Percentiles rank a stretch among this genome's conserved stretches.
Conservation (phyloP, 2,113 vertebrate genomes). For the Anhinga rufa region DNA sequence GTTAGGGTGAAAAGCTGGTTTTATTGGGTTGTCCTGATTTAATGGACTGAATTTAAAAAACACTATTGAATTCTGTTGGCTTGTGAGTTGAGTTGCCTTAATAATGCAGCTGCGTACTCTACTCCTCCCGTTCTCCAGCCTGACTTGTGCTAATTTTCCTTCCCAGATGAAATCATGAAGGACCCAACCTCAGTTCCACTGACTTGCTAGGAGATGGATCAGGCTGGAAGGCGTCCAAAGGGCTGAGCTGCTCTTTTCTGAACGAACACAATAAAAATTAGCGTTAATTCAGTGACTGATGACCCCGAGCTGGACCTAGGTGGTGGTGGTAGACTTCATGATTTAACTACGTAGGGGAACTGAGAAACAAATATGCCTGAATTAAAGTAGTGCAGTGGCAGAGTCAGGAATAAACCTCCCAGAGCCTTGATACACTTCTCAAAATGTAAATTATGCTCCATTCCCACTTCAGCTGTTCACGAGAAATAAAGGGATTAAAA, state of each 20-base stretch:
- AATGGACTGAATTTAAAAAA: constrained; percentile 11
- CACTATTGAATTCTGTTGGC: not conserved
- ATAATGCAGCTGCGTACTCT: not conserved
- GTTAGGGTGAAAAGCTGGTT: not conserved
- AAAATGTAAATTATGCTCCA: not conserved
- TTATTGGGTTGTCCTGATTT: constrained; percentile 8
- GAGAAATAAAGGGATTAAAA: not conserved
- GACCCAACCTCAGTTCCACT: not conserved
- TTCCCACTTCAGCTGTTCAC: not conserved
- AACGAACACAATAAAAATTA: not conserved
- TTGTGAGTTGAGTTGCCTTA: not conserved
- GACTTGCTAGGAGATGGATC: not conserved
- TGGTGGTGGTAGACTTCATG: not conserved
- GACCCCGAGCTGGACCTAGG: not conserved
- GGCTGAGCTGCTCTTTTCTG: not conserved
- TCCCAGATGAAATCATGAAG: not conserved
- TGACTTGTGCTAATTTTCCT: not conserved
- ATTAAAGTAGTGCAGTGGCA: not conserved
- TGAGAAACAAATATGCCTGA: not conserved
- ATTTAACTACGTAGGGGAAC: not conserved
- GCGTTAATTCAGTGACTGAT: not conserved
- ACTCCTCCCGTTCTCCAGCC: not conserved
- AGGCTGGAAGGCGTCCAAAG: not conserved
- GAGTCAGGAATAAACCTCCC: not conserved
- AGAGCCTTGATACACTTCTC: not conserved